These are phyloP conservation scores for Myotis myotis DNA, from an alignment of 2,797 vertebrate species.

Conservation along the genomic window DNA sequence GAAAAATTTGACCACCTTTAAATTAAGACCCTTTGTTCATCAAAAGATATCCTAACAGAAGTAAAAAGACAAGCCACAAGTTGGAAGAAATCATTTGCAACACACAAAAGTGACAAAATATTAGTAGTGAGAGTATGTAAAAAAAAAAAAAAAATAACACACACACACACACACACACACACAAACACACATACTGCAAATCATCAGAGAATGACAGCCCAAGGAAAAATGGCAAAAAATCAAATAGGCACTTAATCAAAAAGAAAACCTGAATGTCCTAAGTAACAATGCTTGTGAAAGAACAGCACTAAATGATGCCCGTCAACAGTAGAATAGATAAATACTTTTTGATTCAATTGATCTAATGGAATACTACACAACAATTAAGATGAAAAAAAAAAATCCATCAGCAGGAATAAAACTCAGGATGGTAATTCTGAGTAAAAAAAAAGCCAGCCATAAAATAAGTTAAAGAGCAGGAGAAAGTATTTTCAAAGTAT, in stretches of 20 bases:
- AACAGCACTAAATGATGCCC: background rate
- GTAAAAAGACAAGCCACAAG: background rate
- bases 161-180: too few relatives aligned
- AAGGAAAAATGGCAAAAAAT: background rate
- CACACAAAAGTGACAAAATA: background rate
- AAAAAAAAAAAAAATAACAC: too few relatives aligned
- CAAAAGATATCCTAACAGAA: background rate
- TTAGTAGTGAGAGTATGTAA: too few relatives aligned
- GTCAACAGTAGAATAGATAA: background rate
- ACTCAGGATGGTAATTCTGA: background rate
- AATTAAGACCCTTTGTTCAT: background rate
- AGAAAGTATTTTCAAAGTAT: conserved; percentile 1
- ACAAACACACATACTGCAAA: background rate
- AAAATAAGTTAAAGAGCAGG: background rate
- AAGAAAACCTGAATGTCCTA: background rate
- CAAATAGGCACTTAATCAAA: background rate
- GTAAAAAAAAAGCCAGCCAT: background rate
- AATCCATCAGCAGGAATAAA: background rate
- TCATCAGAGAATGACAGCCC: conserved; percentile 8
- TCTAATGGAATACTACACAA: background rate
- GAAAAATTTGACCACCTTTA: background rate
- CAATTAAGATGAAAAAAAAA: background rate
- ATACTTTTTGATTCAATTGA: background rate
- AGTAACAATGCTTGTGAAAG: background rate
- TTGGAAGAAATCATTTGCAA: background rate